Evolutionary conservation across 2,888 invertebrate genomes (phyloP).

Genomic region (Phania funesta): DNA sequence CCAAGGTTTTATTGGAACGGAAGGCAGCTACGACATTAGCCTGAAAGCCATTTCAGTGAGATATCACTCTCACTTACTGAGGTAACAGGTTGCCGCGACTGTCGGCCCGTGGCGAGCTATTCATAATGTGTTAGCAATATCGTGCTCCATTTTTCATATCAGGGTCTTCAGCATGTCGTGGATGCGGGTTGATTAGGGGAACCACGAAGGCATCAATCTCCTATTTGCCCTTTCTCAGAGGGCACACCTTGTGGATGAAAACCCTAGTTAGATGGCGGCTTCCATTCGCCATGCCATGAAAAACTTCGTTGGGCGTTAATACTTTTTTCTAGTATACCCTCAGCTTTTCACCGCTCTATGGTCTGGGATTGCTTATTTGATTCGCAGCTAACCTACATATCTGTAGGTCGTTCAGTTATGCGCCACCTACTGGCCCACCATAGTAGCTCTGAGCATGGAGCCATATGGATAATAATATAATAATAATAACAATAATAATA

Average conservation of each 20-base stretch:
- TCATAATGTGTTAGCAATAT: too few relatives aligned
- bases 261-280: neutral
- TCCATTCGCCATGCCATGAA: neutral
- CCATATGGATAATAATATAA: too few relatives aligned
- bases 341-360: neutral
- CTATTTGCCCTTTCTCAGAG: neutral
- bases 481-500: too few relatives aligned
- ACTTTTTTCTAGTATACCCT: neutral
- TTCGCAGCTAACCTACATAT: neutral
- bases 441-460: neutral
- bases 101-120: too few relatives aligned
- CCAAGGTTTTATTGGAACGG: too few relatives aligned
- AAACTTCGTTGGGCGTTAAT: neutral
- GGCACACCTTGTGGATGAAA: neutral
- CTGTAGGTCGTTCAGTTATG: neutral
- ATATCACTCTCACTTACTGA: too few relatives aligned
- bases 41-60: too few relatives aligned
- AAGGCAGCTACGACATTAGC: too few relatives aligned
- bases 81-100: too few relatives aligned
- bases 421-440: neutral
- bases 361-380: neutral
- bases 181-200: neutral
- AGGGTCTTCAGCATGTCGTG: too few relatives aligned
- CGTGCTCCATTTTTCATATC: too few relatives aligned
- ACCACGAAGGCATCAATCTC: neutral